phyloP scores from a whole-genome alignment of 2,113 vertebrate genomes.

The Poeciliopsis occidentalis region DNA sequence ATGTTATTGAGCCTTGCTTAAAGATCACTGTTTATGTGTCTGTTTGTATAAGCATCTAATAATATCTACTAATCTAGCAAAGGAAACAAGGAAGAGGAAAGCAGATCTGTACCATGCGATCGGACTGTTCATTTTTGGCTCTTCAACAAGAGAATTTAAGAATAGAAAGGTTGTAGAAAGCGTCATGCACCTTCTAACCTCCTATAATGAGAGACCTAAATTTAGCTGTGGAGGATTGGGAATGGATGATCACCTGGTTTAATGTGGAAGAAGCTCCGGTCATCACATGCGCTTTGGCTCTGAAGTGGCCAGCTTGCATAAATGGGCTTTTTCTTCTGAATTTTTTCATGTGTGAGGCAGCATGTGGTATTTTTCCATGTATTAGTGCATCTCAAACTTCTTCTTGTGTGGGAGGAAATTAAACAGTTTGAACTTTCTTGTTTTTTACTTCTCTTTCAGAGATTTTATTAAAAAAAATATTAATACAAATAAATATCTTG shows the following conservation, averaged over 20 bases:
- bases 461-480: background rate
- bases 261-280: slow-evolving; percentile 32
- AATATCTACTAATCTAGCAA: background rate
- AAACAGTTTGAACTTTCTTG: background rate
- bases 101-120: background rate
- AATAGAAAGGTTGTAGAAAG: slow-evolving; percentile 27
- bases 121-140: slow-evolving; percentile 10
- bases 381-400: background rate
- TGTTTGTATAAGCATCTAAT: background rate
- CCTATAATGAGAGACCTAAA: slow-evolving; percentile 46
- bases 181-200: slow-evolving; percentile 38
- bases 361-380: background rate
- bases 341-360: background rate
- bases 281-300: slow-evolving; percentile 13
- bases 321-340: background rate
- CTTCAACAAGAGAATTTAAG: slow-evolving; percentile 11
- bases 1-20: background rate
- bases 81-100: background rate
- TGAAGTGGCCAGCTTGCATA: slow-evolving; percentile 2
- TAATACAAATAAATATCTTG: background rate
- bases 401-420: background rate
- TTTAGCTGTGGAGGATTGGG: slow-evolving; percentile 47
- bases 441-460: background rate
- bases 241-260: slow-evolving; percentile 34
- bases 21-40: background rate